A percentile compares a stretch with the other conserved stretches of the same genome.
phyloP scores from a whole-genome alignment of 2,113 vertebrate genomes.

The Aptenodytes patagonicus region DNA sequence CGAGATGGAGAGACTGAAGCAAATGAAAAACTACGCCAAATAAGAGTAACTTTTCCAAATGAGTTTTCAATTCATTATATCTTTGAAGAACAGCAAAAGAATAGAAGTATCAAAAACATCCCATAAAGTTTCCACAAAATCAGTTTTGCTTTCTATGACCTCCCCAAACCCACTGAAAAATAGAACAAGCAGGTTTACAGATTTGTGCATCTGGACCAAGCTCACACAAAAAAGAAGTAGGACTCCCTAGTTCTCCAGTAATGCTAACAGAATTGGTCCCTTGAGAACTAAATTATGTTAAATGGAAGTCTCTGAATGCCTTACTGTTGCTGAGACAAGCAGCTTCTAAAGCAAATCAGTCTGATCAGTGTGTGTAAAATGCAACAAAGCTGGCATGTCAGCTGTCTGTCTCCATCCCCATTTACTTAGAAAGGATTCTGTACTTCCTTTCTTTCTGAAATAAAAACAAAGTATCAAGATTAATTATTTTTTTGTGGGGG shows the following conservation, averaged over 20 bases:
- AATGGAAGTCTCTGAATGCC: not conserved
- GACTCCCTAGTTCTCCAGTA: not conserved
- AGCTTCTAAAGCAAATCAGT: not conserved
- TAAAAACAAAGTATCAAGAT: not conserved
- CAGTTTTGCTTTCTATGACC: not conserved
- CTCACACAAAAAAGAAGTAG: not conserved
- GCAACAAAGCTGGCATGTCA: not conserved
- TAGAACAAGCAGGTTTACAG: not conserved
- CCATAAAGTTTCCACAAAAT: not conserved
- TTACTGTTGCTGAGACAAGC: not conserved
- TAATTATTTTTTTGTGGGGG: not conserved
- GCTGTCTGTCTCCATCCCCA: not conserved
- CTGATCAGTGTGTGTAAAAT: not conserved
- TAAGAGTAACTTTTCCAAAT: conserved; percentile 59
- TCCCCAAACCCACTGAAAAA: not conserved
- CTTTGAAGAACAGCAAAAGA: not conserved
- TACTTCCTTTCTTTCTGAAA: not conserved
- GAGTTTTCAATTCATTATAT: not conserved
- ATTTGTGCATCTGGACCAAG: too few relatives aligned
- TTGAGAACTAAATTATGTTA: not conserved
- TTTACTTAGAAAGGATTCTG: not conserved
- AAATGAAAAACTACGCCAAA: conserved; percentile 67
- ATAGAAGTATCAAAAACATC: not conserved
- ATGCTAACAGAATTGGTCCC: not conserved
- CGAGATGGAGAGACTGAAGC: conserved; percentile 76